Evolutionary conservation across 2,888 invertebrate genomes (phyloP).

Genomic region (Epinotia demarniana): DNA sequence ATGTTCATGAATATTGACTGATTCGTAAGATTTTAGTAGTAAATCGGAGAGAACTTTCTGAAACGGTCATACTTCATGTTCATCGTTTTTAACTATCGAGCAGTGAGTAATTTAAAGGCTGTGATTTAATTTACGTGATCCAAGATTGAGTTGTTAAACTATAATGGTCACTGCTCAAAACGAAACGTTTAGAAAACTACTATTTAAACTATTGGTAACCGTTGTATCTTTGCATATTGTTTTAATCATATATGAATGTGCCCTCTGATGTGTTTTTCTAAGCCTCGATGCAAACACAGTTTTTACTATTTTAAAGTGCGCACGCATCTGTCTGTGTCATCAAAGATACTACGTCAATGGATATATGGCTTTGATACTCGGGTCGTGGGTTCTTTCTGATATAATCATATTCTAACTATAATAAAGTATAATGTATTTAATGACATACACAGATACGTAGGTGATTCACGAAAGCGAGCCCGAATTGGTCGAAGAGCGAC

Average conservation of each 20-base stretch:
- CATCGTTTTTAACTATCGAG: constrained; percentile 47
- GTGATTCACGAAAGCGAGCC: neutral
- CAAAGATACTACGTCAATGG: neutral
- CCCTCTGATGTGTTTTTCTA: neutral
- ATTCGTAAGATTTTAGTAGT: constrained; percentile 3
- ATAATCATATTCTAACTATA: neutral
- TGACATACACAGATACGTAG: neutral
- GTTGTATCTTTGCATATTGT: neutral
- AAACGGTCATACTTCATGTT: constrained; percentile 37
- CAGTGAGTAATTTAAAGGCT: constrained; percentile 72
- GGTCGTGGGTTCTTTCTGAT: neutral
- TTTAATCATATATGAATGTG: neutral
- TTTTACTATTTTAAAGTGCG: neutral
- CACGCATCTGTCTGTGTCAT: neutral
- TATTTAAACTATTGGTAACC: neutral
- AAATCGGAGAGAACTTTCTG: constrained; percentile 20
- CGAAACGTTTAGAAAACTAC: constrained; percentile 24
- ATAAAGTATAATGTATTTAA: neutral
- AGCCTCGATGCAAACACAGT: neutral
- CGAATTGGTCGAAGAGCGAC: neutral
- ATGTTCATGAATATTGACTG: constrained; percentile 20
- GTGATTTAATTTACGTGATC: constrained; percentile 78
- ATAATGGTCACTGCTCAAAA: constrained; percentile 55
- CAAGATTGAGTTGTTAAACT: constrained; percentile 28
- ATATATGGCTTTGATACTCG: neutral